Base-by-base conservation (phyloP, 2,888 invertebrate species). In the Cerceris ruficornis region DNA sequence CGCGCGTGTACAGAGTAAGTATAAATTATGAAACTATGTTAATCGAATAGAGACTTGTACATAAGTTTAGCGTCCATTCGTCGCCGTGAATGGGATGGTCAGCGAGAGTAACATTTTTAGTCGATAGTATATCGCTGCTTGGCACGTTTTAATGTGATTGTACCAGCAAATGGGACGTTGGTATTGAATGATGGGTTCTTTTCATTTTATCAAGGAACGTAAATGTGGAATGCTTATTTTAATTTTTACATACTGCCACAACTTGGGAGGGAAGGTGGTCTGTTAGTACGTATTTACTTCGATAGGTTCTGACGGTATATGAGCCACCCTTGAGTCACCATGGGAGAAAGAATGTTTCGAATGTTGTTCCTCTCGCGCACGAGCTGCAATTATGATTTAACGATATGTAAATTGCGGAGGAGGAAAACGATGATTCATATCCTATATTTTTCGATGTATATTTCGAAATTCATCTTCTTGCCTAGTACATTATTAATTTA, bases 1-100 rank as follows among this genome's bases (percentile, higher is more conserved):
- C 65, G 83, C 84, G 86, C 83, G 83, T 90, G 90, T 90, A 90
- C 89, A 90, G 82, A 82, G 82, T 87, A 88, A 87, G 75, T 82
- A 87, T 89, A 90, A 89, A 88, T 90, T 90, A 89, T 88, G 69
- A 81, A 80, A 82, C 62, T 81, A 84, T 83, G 75, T 65, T 86
- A 87, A 81, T 77, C 75, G 39, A 77, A 62, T 78, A 81, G 74
- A 69, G 64, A 75, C 61, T 73, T 86, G 86, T 86, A 86, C 74
- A 86, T 86, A 86, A 83, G 75, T 83, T 28, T 83, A 79, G 68
- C 76, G 73, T 78, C 69, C 75, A 82, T 71, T 76, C 67, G 70
- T 77, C 67, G 74, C 71, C 58, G 75, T 77, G 81, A 80, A 57
- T 78, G 61, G 81, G 76, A 75, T 85, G 87, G 80, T 85, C 80